Percentiles rank a stretch among this genome's conserved stretches.
Evolutionary conservation across 2,888 invertebrate species (phyloP).

Genomic region (Conomelus anceps): DNA sequence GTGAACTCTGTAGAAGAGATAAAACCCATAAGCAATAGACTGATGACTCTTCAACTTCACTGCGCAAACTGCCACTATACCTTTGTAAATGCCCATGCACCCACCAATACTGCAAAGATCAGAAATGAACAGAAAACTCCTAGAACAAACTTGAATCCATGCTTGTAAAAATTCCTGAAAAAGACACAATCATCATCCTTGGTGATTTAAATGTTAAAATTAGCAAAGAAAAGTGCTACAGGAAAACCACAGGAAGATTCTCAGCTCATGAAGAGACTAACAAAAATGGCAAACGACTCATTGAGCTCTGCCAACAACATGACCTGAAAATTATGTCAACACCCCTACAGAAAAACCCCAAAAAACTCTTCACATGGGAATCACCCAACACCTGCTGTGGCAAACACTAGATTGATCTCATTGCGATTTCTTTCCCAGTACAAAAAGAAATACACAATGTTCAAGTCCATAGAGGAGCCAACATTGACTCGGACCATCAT

Average conservation of each 20-base stretch:
- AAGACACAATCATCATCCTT: background rate
- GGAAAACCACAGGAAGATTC: no score
- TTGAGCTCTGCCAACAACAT: conserved; percentile 9
- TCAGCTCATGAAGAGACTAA: conserved; percentile 6
- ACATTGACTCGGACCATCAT: conserved; percentile 15
- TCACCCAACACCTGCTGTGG: conserved; percentile 7
- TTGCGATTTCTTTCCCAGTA: conserved; percentile 10
- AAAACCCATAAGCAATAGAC: conserved; percentile 16
- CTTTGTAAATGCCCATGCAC: conserved; percentile 20
- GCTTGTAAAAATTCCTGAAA: conserved; percentile 10
- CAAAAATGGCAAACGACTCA: conserved; percentile 11
- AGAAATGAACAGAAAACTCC: background rate
- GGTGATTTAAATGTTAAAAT: conserved; percentile 17
- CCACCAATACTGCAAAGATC: conserved; percentile 18
- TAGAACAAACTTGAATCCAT: conserved; percentile 10
- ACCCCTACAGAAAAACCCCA: background rate
- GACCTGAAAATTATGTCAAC: conserved; percentile 16
- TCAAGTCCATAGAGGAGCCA: conserved; percentile 2
- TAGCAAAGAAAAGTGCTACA: conserved; percentile 15
- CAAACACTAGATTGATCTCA: conserved; percentile 19
- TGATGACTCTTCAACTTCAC: conserved; percentile 16
- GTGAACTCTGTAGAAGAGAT: conserved; percentile 14
- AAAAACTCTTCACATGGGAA: conserved; percentile 17
- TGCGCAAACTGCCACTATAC: conserved; percentile 19
- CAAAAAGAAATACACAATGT: conserved; percentile 16